These are phyloP conservation scores for Grammatotria lemairii DNA, from an alignment of 2,113 vertebrate genomes.

Conservation along the genomic window DNA sequence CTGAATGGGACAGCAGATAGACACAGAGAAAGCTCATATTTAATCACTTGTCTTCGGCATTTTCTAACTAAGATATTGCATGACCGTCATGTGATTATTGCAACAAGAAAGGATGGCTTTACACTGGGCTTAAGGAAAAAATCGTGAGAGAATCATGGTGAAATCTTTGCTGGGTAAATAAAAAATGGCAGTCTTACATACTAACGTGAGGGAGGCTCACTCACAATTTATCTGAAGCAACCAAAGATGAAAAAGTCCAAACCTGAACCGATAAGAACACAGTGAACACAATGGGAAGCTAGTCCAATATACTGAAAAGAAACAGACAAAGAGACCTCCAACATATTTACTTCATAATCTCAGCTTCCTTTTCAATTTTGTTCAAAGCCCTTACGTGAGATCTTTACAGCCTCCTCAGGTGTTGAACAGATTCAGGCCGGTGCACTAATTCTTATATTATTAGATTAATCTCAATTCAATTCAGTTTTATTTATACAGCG, in stretches of 20 bases:
- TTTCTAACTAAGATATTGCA: not conserved
- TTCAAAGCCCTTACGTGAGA: not conserved
- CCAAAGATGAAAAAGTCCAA: not conserved
- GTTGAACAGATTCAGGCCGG: not conserved
- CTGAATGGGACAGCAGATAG: constrained; percentile 22
- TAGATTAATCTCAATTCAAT: not conserved
- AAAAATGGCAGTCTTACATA: not conserved
- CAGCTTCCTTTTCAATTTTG: not conserved
- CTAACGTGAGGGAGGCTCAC: not conserved
- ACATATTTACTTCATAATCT: not conserved
- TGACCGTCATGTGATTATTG: constrained; percentile 10
- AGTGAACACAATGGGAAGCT: not conserved
- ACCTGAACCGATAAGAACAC: not conserved
- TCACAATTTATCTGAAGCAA: not conserved
- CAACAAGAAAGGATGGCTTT: not conserved
- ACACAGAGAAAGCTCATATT: constrained; percentile 32
- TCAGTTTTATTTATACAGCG: not conserved
- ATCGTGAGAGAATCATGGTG: not conserved
- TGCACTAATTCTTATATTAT: not conserved
- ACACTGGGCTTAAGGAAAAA: not conserved
- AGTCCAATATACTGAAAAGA: not conserved
- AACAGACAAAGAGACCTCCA: not conserved
- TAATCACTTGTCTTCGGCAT: constrained; percentile 21
- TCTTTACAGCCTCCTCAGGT: not conserved
- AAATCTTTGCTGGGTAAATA: not conserved